phyloP scores from a whole-genome alignment of 2,888 invertebrate genomes.

The Drosophila mayaguana region DNA sequence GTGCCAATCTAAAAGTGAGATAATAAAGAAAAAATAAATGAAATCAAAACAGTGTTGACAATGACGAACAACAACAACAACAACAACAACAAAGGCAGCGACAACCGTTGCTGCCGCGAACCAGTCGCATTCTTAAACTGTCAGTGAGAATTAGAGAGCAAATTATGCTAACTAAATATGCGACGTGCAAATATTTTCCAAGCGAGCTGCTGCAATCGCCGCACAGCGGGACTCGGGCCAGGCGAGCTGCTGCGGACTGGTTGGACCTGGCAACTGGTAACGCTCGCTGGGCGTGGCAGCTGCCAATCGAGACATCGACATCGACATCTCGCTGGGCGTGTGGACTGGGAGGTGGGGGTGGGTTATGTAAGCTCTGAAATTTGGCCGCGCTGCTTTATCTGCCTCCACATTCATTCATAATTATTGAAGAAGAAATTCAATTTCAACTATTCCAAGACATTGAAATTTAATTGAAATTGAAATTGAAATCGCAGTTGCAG shows the following conservation, averaged over 20 bases:
- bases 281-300: slow-evolving; percentile 37
- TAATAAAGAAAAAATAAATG: not conserved
- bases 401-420: too few species aligned
- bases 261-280: slow-evolving; percentile 17
- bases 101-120: slow-evolving; percentile 19
- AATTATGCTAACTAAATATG: slow-evolving; percentile 79
- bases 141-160: slow-evolving; percentile 74
- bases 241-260: slow-evolving; percentile 8
- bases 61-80: slow-evolving; percentile 39
- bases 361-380: slow-evolving; percentile 25
- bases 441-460: slow-evolving; percentile 24
- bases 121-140: slow-evolving; percentile 66
- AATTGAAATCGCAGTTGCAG: slow-evolving; percentile 11
- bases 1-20: slow-evolving; percentile 38
- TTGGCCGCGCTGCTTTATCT: too few species aligned
- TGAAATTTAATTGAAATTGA: too few species aligned
- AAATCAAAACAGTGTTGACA: slow-evolving; percentile 47
- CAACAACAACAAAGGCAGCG: slow-evolving; percentile 11
- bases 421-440: slow-evolving; percentile 24
- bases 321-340: too few species aligned
- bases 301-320: slow-evolving; percentile 14
- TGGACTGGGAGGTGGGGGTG: not conserved
- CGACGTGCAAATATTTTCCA: slow-evolving; percentile 48
- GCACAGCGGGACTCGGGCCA: slow-evolving; percentile 28
- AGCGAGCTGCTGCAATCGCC: slow-evolving; percentile 18